Percentiles rank a stretch among this genome's conserved stretches.
Conservation (phyloP, 2,888 invertebrate species). For the Erpobdella octoculata region DNA sequence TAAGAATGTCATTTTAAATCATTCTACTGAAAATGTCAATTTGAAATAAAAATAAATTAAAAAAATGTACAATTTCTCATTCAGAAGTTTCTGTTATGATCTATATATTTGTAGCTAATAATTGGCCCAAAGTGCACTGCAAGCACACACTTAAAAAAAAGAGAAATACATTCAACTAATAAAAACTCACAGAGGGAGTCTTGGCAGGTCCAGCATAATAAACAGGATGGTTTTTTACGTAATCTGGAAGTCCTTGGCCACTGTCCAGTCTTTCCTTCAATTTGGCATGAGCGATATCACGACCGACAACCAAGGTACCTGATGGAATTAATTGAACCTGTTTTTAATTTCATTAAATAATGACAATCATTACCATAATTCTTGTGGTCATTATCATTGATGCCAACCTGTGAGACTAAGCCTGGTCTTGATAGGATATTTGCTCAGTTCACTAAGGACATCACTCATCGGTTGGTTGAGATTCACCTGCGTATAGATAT, state of each 20-base stretch:
- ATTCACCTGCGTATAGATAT: conserved; percentile 42
- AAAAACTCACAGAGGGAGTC: conserved; percentile 46
- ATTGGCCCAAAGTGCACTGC: no score
- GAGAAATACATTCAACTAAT: no score
- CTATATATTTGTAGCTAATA: no score
- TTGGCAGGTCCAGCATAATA: conserved; percentile 53
- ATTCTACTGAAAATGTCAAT: no score
- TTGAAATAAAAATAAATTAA: no score
- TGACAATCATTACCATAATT: background rate
- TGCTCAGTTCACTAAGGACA: conserved; percentile 42
- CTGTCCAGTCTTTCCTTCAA: conserved; percentile 48
- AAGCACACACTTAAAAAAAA: no score
- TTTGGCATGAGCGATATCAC: conserved; percentile 53
- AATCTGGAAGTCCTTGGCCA: conserved; percentile 50
- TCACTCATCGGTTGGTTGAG: conserved; percentile 49
- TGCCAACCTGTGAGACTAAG: conserved; percentile 42
- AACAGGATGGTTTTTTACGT: conserved; percentile 51
- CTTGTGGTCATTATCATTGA: background rate
- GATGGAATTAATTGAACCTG: no score
- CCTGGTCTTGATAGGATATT: conserved; percentile 48
- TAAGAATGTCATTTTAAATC: no score
- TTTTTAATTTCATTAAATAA: no score
- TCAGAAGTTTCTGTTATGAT: no score
- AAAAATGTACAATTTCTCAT: no score
- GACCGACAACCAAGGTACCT: conserved; percentile 51